Conservation (phyloP, 2,888 invertebrate species). For the Leucozona laternaria region DNA sequence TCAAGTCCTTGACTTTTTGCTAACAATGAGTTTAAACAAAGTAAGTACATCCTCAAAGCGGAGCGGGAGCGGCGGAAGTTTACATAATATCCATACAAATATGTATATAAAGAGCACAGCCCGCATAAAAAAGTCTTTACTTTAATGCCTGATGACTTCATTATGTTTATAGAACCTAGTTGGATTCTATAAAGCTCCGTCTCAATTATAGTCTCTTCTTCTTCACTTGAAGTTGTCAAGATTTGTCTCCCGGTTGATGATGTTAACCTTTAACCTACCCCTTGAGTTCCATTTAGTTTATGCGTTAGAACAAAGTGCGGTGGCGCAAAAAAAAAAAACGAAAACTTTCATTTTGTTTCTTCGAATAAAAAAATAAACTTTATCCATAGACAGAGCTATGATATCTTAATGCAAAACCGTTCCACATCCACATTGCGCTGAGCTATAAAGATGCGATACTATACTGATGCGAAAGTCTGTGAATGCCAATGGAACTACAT, state of each 20-base stretch:
- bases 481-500: conserved; percentile 18
- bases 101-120: background rate
- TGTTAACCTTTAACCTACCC: conserved; percentile 2
- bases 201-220: conserved; percentile 5
- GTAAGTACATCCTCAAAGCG: background rate
- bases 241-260: background rate
- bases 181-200: background rate
- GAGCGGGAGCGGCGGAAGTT: background rate
- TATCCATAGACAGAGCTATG: conserved; percentile 36
- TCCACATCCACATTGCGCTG: conserved; percentile 2
- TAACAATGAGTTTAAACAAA: background rate
- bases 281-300: conserved; percentile 4
- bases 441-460: background rate
- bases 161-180: conserved; percentile 20
- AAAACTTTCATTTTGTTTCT: conserved; percentile 11
- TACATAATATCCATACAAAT: background rate
- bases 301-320: background rate
- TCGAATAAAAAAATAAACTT: conserved; percentile 42
- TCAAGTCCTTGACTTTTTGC: conserved; percentile 5
- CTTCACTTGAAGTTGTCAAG: background rate
- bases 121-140: conserved; percentile 25
- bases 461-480: conserved; percentile 12
- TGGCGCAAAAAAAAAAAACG: no score
- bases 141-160: conserved; percentile 27
- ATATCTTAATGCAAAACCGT: conserved; percentile 38